Evolutionary conservation across 2,888 invertebrate species (phyloP).

Genomic region (Drosophila limbata): DNA sequence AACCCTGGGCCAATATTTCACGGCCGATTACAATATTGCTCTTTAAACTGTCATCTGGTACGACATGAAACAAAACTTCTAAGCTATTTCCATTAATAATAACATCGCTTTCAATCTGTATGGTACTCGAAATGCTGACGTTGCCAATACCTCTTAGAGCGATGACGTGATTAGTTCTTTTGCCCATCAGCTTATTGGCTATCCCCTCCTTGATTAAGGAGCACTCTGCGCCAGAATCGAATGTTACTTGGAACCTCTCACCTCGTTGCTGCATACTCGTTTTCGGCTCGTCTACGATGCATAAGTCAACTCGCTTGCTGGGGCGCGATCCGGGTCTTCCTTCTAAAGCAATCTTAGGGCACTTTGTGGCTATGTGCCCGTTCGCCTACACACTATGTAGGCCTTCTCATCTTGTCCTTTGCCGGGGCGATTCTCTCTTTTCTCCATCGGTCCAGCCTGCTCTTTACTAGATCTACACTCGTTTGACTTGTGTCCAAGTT

Average conservation of each 20-base stretch:
- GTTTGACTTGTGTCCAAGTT: slow-evolving; percentile 1
- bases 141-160: slow-evolving; percentile 7
- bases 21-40: slow-evolving; percentile 28
- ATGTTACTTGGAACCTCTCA: slow-evolving; percentile 10
- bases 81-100: slow-evolving; percentile 12
- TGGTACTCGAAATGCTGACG: neutral
- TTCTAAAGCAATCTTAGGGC: neutral
- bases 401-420: neutral
- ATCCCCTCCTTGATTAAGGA: too few relatives aligned
- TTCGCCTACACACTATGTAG: neutral
- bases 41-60: slow-evolving; percentile 18
- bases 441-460: slow-evolving; percentile 1
- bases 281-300: slow-evolving; percentile 4
- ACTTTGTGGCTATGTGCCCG: slow-evolving; percentile 4
- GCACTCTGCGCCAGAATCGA: too few relatives aligned
- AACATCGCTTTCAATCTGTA: slow-evolving; percentile 7
- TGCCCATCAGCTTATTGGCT: neutral
- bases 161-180: slow-evolving; percentile 4
- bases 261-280: slow-evolving; percentile 8
- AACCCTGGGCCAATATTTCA: slow-evolving; percentile 23
- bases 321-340: neutral
- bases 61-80: slow-evolving; percentile 13
- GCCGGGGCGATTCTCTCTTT: neutral
- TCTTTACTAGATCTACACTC: neutral
- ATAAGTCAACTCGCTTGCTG: neutral